phyloP scores from a whole-genome alignment of 2,888 invertebrate species.

The Caenorhabditis japonica region DNA sequence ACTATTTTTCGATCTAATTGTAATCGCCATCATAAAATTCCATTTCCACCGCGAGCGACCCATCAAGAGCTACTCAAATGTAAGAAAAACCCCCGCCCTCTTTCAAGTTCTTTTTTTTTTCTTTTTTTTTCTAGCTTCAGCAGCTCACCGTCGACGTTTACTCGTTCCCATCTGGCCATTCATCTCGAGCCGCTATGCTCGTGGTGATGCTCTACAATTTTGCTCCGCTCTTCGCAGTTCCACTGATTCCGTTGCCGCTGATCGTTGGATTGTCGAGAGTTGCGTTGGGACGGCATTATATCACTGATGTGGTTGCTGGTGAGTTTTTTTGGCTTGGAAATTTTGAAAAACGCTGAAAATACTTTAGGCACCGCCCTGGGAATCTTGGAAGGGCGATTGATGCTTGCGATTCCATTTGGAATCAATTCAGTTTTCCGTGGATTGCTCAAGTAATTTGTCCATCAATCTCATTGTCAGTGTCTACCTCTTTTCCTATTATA shows the following conservation, averaged over 20 bases:
- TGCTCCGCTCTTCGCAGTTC: slow-evolving; percentile 1
- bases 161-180: slow-evolving; percentile 94
- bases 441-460: slow-evolving; percentile 19
- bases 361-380: slow-evolving; percentile 54
- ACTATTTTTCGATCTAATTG: slow-evolving; percentile 67
- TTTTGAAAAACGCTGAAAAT: slow-evolving; percentile 7
- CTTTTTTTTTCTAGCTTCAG: slow-evolving; percentile 28
- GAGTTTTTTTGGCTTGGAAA: slow-evolving; percentile 68
- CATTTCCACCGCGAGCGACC: slow-evolving; percentile 67
- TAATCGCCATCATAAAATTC: slow-evolving; percentile 68
- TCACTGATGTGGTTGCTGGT: slow-evolving; percentile 88
- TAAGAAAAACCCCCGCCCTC: no score
- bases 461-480: neutral
- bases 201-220: slow-evolving; percentile 79
- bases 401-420: slow-evolving; percentile 38
- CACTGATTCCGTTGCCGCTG: slow-evolving; percentile 77
- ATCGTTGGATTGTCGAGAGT: slow-evolving; percentile 86
- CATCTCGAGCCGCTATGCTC: slow-evolving; percentile 87
- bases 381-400: slow-evolving; percentile 53
- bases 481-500: slow-evolving; percentile 4
- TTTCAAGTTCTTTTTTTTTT: no score
- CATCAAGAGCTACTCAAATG: slow-evolving; percentile 36
- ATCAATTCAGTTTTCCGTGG: slow-evolving; percentile 32
- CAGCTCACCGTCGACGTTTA: slow-evolving; percentile 83
- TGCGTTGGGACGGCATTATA: slow-evolving; percentile 87